Percentiles rank a stretch among this genome's conserved stretches.
phyloP scores from a whole-genome alignment of 2,888 invertebrate species.

The Sicus ferrugineus region DNA sequence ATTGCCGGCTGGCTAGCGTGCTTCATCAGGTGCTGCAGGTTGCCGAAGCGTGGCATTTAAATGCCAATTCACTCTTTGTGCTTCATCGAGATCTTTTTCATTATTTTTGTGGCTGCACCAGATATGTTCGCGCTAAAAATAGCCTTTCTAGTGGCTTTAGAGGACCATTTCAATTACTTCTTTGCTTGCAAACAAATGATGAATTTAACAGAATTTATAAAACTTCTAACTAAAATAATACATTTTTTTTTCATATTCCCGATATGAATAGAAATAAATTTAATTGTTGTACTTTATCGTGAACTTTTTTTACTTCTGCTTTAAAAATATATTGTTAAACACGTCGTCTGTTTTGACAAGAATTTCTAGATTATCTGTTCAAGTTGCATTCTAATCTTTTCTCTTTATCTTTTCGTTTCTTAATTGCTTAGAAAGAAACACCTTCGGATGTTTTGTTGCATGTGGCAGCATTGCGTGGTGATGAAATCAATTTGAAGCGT shows the following conservation, averaged over 20 bases:
- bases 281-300: not conserved
- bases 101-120: not conserved
- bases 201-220: not conserved
- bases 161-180: not conserved
- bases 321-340: too few species aligned
- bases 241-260: too few species aligned
- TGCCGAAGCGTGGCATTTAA: slow-evolving; percentile 16
- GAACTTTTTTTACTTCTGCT: too few species aligned
- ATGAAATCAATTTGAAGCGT: slow-evolving; percentile 77
- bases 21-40: not conserved
- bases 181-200: not conserved
- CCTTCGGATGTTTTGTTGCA: slow-evolving; percentile 92
- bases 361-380: not conserved
- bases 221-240: too few species aligned
- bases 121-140: not conserved
- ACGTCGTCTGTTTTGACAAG: not conserved
- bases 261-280: not conserved
- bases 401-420: not conserved
- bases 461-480: slow-evolving; percentile 87
- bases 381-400: not conserved
- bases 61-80: not conserved
- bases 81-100: not conserved
- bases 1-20: not conserved
- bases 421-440: slow-evolving; percentile 83
- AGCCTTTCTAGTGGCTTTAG: not conserved